Percentiles rank a stretch among this genome's conserved stretches.
Evolutionary conservation across 1,140 invertebrate genomes (phyloP).

Genomic region (Drosophila tropicalis): DNA sequence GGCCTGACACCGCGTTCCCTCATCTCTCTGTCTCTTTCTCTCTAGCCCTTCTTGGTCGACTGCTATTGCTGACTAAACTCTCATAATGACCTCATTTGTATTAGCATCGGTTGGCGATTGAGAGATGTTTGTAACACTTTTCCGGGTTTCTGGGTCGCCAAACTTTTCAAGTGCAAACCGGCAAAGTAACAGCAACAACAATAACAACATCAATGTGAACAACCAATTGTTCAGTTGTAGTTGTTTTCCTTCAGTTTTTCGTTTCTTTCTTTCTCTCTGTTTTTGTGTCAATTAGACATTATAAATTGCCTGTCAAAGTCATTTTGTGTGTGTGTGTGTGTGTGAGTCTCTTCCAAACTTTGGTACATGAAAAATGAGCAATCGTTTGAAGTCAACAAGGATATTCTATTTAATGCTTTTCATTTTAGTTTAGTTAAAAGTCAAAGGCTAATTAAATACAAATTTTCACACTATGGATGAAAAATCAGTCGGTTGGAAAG

Average conservation of each 20-base stretch:
- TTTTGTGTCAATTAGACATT: conserved; percentile 66
- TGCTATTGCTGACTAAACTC: not conserved
- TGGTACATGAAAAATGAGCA: not conserved
- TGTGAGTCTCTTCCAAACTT: not conserved
- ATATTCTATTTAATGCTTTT: no score
- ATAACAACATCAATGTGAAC: conserved; percentile 20
- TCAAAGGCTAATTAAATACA: no score
- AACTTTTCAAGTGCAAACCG: conserved; percentile 50
- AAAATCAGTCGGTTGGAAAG: not conserved
- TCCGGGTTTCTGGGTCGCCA: conserved; percentile 68
- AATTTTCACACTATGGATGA: no score
- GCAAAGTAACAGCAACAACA: conserved; percentile 6
- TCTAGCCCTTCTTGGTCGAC: not conserved
- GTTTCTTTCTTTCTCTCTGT: not conserved
- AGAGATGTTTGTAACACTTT: conserved; percentile 41
- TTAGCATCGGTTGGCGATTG: conserved; percentile 67
- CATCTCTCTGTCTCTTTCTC: not conserved
- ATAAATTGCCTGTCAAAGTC: conserved; percentile 34
- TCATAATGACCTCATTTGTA: conserved; percentile 79
- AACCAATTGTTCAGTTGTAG: conserved; percentile 9
- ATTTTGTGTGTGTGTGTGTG: not conserved
- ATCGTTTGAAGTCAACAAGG: not conserved
- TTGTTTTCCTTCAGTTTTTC: conserved; percentile 10
- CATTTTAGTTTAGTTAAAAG: no score
- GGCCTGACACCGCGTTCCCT: not conserved